These are phyloP conservation scores for Isoperla grammatica DNA, from an alignment of 2,888 invertebrate genomes.

Conservation along the genomic window DNA sequence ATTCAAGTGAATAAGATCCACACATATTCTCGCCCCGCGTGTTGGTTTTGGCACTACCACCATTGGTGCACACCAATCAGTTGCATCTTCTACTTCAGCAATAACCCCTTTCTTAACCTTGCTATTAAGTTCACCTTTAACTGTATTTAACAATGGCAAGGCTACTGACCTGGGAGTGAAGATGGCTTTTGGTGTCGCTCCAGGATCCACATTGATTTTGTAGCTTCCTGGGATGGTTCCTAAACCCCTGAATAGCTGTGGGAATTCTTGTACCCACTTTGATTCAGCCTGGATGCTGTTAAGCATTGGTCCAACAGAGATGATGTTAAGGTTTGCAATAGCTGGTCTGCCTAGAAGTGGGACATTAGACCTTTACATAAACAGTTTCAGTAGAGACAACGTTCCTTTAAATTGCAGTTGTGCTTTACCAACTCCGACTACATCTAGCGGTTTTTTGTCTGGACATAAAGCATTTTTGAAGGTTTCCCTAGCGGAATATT, in stretches of 20 bases:
- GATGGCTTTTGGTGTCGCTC: slow-evolving; percentile 35
- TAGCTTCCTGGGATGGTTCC: slow-evolving; percentile 26
- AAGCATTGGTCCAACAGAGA: too few relatives aligned
- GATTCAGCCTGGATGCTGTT: not conserved
- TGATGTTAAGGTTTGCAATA: not conserved
- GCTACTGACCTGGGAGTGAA: slow-evolving; percentile 34
- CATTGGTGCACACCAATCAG: slow-evolving; percentile 39
- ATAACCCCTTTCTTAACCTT: slow-evolving; percentile 36
- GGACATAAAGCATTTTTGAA: too few relatives aligned
- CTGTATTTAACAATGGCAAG: slow-evolving; percentile 29
- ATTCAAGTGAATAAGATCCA: slow-evolving; percentile 36
- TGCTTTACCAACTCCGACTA: too few relatives aligned
- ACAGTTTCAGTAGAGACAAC: not conserved
- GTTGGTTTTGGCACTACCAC: slow-evolving; percentile 37
- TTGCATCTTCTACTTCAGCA: slow-evolving; percentile 35
- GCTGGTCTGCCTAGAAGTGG: not conserved
- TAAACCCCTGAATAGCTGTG: not conserved
- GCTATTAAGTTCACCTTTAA: slow-evolving; percentile 36
- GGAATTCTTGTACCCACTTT: not conserved
- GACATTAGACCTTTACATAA: not conserved
- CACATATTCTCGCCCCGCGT: slow-evolving; percentile 33
- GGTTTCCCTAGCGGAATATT: not conserved
- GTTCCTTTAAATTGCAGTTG: too few relatives aligned
- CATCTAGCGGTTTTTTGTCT: too few relatives aligned
- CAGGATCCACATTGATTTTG: slow-evolving; percentile 33